Base-by-base conservation (phyloP, 1,140 invertebrate species). In the Phocides pigmalion region DNA sequence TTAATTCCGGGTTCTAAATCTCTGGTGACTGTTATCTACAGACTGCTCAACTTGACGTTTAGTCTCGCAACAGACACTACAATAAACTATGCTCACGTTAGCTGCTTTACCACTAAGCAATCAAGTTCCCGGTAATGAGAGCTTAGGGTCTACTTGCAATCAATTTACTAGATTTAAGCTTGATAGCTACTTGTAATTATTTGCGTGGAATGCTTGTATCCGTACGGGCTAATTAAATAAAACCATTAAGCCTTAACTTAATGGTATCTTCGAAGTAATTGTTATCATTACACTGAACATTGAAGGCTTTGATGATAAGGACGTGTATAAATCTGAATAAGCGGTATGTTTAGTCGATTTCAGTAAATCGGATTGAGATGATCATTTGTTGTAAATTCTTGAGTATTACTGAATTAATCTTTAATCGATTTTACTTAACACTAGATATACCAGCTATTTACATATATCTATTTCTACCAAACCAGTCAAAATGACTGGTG, bases 221-320 rank as follows among this genome's bases (percentile, higher is more conserved):
- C 22, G 46, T 49, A 49, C 46, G 12, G 1, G 9, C 46, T 49
- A 49, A 49, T 49, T 49, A 49, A 49, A 49, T 25, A 49, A 4
- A 49, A 3, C 46, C 19, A 49, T n/a, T 49, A 22, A 49, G 22
- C 22, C 46, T 49, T 14, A 39, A 39, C 35, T n/a, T 49, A 49
- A 49, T 49, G 46, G 15, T 49, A 49, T 49, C 46, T 25, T 9
- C 25, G 15, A 14, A 49, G 14, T 49, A 49, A 49, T 25, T 49
- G 19, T 49, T 49, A 49, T 49, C 46, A 49, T 49, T 49, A 49
- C n/a, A 22, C 0, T 22, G 42, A 12, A 41, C 14, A 17, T 19
- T 25, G 46, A 49, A 49, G 20, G 12, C 22, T 1, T 32, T 12
- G 46, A 49, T 15, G 35, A 39, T 39, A 39, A 39, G 12, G 4